Evolutionary conservation across 2,888 invertebrate species (phyloP).

Genomic region (Troides oblongomaculatus): DNA sequence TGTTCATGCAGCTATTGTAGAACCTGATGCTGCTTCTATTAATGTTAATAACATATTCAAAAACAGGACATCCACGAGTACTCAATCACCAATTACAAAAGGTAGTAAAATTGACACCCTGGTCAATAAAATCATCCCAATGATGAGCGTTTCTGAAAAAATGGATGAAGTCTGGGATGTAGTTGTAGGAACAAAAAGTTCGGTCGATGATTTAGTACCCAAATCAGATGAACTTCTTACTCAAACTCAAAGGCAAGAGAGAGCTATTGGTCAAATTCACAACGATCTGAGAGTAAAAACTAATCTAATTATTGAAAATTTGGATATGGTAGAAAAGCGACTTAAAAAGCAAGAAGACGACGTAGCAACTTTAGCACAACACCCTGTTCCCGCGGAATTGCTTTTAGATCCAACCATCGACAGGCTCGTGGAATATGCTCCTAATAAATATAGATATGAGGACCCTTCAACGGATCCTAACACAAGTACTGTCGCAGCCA

Average conservation of each 20-base stretch:
- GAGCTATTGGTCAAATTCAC: conserved; percentile 92
- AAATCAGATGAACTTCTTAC: conserved; percentile 92
- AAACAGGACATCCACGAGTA: conserved; percentile 80
- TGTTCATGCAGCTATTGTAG: conserved; percentile 90
- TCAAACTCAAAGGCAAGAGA: conserved; percentile 91
- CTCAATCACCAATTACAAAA: conserved; percentile 79
- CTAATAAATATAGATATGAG: conserved; percentile 81
- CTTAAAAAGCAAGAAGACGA: conserved; percentile 92
- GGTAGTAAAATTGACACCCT: conserved; percentile 89
- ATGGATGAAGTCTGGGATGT: conserved; percentile 96
- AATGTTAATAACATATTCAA: conserved; percentile 73
- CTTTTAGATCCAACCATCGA: conserved; percentile 87
- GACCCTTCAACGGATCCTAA: conserved; percentile 63
- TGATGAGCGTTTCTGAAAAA: conserved; percentile 91
- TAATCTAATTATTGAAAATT: conserved; percentile 91
- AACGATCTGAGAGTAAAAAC: conserved; percentile 89
- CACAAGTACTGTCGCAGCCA: conserved; percentile 60
- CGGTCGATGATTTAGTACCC: conserved; percentile 91
- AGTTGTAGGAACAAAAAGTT: conserved; percentile 92
- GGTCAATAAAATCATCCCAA: conserved; percentile 90
- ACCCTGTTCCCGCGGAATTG: conserved; percentile 86
- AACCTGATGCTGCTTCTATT: conserved; percentile 82
- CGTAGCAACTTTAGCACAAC: conserved; percentile 87
- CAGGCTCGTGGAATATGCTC: conserved; percentile 88
- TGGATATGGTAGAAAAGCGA: conserved; percentile 91